Conservation (phyloP, 2,113 vertebrate genomes). For the Epinephelus moara region DNA sequence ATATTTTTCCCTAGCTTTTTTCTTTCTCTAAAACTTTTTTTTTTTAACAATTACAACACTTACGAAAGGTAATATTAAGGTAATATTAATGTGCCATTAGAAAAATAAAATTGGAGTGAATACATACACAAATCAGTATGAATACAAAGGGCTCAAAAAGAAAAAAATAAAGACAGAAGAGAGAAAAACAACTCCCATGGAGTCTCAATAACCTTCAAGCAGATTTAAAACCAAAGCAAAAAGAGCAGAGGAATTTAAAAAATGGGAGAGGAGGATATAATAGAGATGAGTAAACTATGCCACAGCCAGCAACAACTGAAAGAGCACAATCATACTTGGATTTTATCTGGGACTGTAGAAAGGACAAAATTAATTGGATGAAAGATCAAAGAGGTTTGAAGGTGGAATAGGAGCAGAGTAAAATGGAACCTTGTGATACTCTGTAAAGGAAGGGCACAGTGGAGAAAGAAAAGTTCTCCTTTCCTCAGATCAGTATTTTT, state of each 20-base stretch:
- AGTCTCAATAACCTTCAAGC: constrained; percentile 37
- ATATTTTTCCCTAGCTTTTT: no score
- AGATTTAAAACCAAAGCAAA: constrained; percentile 30
- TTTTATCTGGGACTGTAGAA: constrained; percentile 45
- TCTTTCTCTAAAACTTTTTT: no score
- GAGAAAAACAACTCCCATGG: background rate
- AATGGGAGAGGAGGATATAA: constrained; percentile 24
- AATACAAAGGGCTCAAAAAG: constrained; percentile 1
- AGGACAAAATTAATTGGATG: constrained; percentile 59
- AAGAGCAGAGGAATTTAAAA: constrained; percentile 46
- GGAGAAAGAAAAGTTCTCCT: background rate
- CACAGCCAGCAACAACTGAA: constrained; percentile 23
- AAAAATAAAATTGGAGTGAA: background rate
- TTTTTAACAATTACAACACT: no score
- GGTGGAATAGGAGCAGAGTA: constrained; percentile 38
- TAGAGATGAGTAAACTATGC: constrained; percentile 24
- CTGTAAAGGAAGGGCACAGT: constrained; percentile 14
- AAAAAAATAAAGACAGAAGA: background rate
- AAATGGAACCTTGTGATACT: constrained; percentile 26
- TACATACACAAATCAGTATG: background rate
- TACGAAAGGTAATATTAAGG: no score
- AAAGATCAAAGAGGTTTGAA: constrained; percentile 63
- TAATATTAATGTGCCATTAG: background rate
- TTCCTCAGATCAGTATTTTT: constrained; percentile 3
- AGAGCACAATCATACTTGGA: background rate